These are phyloP conservation scores for Indri indri DNA, from an alignment of 2,113 vertebrate species.

Conservation along the genomic window DNA sequence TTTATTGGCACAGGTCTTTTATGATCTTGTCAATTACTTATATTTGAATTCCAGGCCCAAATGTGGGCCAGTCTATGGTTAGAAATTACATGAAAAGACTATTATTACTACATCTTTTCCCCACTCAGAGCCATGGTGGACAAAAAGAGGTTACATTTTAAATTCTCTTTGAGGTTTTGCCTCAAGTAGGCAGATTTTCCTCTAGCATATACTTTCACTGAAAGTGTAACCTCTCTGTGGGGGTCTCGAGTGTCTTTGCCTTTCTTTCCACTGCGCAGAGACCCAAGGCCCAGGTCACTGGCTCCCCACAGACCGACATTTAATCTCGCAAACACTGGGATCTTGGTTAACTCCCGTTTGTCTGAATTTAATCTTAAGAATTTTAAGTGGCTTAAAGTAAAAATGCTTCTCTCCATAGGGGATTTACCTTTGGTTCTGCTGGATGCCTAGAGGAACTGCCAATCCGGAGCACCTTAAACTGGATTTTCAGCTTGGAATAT, in stretches of 20 bases:
- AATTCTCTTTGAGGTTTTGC: neutral
- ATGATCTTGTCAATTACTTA: neutral
- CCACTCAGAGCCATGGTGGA: neutral
- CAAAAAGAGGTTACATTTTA: neutral
- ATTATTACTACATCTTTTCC: neutral
- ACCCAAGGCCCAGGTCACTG: neutral
- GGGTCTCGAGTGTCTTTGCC: neutral
- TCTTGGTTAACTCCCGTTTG: neutral
- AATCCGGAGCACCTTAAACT: neutral
- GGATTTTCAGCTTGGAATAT: neutral
- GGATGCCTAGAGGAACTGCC: neutral
- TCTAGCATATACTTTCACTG: neutral
- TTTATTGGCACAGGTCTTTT: neutral
- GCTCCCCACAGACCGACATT: neutral
- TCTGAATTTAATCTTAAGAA: neutral
- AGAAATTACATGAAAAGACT: neutral
- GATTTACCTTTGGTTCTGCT: neutral
- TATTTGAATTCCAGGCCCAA: neutral
- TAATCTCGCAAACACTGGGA: neutral
- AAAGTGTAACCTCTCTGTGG: neutral
- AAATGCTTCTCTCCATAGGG: neutral
- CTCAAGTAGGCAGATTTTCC: neutral
- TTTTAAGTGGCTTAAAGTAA: neutral
- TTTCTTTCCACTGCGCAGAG: neutral
- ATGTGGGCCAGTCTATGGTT: neutral